A percentile compares a stretch with the other conserved stretches of the same genome.
Evolutionary conservation across 2,888 invertebrate genomes (phyloP).

Genomic region (Xanthostigma xanthostigma): DNA sequence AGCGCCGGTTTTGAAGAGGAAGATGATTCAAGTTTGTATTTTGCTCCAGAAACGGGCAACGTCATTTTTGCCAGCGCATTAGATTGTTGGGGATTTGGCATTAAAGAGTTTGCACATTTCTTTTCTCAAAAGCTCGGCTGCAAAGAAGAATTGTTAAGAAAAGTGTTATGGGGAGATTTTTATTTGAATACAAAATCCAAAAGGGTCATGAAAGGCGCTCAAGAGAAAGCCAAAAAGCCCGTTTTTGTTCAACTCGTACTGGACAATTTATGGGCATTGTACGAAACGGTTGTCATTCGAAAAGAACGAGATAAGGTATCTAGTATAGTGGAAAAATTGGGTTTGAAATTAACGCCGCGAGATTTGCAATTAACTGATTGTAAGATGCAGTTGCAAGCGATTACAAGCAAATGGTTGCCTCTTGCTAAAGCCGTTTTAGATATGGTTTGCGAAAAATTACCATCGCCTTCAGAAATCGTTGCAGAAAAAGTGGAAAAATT

Average conservation of each 20-base stretch:
- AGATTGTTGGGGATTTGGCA: conserved; percentile 87
- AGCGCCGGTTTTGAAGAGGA: conserved; percentile 64
- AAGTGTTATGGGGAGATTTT: conserved; percentile 89
- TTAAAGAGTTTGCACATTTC: conserved; percentile 66
- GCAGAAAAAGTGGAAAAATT: conserved; percentile 69
- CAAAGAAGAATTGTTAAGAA: conserved; percentile 52
- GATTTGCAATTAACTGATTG: conserved; percentile 69
- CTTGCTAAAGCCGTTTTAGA: conserved; percentile 66
- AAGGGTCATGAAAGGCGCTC: conserved; percentile 72
- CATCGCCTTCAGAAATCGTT: conserved; percentile 60
- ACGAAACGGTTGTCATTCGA: conserved; percentile 63
- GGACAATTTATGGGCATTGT: conserved; percentile 82
- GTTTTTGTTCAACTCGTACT: conserved; percentile 84
- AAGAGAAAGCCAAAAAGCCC: conserved; percentile 82
- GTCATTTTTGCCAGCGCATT: conserved; percentile 92
- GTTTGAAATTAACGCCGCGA: conserved; percentile 55
- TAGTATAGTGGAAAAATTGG: conserved; percentile 57
- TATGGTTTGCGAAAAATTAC: conserved; percentile 68
- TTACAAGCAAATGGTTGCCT: conserved; percentile 83
- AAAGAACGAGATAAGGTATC: conserved; percentile 61
- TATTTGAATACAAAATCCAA: conserved; percentile 76
- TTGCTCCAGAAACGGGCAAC: conserved; percentile 86
- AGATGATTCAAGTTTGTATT: conserved; percentile 81
- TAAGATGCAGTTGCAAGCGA: conserved; percentile 60
- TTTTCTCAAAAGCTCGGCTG: conserved; percentile 53